Conservation (phyloP, 2,113 vertebrate species). For the Anoplopoma fimbria region DNA sequence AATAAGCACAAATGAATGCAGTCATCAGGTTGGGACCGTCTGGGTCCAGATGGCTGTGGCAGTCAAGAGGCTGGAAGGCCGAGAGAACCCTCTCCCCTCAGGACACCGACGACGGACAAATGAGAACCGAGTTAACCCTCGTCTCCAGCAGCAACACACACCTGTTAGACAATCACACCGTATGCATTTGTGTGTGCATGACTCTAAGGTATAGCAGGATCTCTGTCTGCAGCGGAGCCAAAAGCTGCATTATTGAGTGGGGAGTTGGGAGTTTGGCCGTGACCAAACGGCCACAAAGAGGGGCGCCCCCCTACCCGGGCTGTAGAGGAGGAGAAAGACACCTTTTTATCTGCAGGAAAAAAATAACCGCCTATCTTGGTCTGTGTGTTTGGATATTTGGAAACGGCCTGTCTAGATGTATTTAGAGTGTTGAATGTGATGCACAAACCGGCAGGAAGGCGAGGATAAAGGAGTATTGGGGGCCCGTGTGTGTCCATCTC, state of each 20-base stretch:
- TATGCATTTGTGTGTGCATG: neutral
- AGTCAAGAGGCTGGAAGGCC: slow-evolving; percentile 17
- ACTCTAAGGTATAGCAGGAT: too few species aligned
- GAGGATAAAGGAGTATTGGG: too few species aligned
- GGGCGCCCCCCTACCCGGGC: slow-evolving; percentile 46
- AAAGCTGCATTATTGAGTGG: slow-evolving; percentile 59
- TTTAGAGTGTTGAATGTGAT: neutral
- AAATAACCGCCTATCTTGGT: slow-evolving; percentile 35
- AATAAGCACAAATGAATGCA: neutral
- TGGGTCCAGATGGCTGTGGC: slow-evolving; percentile 29
- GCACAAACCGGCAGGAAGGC: neutral
- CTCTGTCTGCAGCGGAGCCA: slow-evolving; percentile 7
- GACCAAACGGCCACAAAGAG: slow-evolving; percentile 66
- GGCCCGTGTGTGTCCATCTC: neutral
- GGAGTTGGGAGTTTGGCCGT: slow-evolving; percentile 53
- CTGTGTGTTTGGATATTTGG: neutral
- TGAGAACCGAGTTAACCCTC: neutral
- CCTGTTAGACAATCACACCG: slow-evolving; percentile 49
- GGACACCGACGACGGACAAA: too few species aligned
- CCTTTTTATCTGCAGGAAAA: slow-evolving; percentile 17
- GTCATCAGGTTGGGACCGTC: neutral
- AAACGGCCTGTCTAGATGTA: neutral
- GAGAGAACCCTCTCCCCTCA: too few species aligned
- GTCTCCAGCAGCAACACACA: slow-evolving; percentile 34
- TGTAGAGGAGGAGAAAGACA: slow-evolving; percentile 32